Conservation (phyloP, 2,888 invertebrate species). For the Cabera pusaria region DNA sequence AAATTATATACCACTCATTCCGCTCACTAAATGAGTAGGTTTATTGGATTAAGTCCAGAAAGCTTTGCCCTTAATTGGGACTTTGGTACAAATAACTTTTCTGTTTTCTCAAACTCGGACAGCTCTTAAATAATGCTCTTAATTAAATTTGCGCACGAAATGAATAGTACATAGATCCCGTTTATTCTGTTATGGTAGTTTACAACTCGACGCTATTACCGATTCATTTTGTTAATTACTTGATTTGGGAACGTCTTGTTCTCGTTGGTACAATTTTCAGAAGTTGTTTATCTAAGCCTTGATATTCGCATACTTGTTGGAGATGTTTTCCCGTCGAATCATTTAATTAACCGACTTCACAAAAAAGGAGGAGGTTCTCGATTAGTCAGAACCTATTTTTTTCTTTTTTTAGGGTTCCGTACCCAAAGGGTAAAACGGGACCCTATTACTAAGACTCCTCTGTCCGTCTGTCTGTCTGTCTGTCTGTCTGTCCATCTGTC, state of each 20-base stretch:
- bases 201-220: slow-evolving; percentile 21
- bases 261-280: background rate
- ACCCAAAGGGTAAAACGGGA: too few species aligned
- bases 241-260: slow-evolving; percentile 28
- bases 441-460: too few species aligned
- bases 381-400: background rate
- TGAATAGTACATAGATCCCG: slow-evolving; percentile 44
- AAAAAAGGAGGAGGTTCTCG: too few species aligned
- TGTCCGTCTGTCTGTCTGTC: too few species aligned
- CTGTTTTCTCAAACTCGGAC: slow-evolving; percentile 79
- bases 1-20: slow-evolving; percentile 81
- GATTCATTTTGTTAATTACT: slow-evolving; percentile 26
- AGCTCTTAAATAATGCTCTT: slow-evolving; percentile 74
- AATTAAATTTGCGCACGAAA: slow-evolving; percentile 71
- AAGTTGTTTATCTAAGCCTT: too few species aligned
- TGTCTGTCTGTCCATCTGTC: too few species aligned
- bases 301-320: too few species aligned
- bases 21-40: slow-evolving; percentile 79
- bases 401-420: too few species aligned
- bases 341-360: too few species aligned
- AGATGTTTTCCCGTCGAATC: too few species aligned
- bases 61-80: slow-evolving; percentile 81
- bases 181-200: slow-evolving; percentile 23
- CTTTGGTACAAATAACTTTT: slow-evolving; percentile 80
- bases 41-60: slow-evolving; percentile 82